These are phyloP conservation scores for Coluber constrictor DNA, from an alignment of 2,797 vertebrate genomes.

Conservation along the genomic window DNA sequence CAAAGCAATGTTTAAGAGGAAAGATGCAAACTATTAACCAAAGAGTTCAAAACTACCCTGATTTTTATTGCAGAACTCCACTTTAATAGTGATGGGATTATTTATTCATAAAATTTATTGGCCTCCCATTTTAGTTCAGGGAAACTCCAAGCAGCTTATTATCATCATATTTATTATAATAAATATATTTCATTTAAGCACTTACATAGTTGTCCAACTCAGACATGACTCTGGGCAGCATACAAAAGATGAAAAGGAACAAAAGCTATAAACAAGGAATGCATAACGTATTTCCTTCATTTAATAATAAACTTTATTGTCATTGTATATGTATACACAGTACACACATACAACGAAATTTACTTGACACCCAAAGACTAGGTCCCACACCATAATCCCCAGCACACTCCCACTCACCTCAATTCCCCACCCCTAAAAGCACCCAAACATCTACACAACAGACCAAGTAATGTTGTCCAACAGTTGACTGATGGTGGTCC, in stretches of 20 bases:
- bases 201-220: background rate
- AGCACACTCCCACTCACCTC: no score
- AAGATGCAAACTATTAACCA: background rate
- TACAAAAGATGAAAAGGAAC: background rate
- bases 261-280: background rate
- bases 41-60: background rate
- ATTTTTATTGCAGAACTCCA: background rate
- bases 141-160: background rate
- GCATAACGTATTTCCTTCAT: background rate
- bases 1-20: conserved; percentile 5
- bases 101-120: background rate
- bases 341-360: no score
- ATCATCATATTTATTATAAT: background rate
- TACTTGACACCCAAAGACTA: no score
- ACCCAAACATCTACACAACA: no score
- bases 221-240: background rate
- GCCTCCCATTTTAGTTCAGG: background rate
- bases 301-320: no score
- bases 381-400: no score
- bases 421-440: no score
- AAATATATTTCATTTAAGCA: background rate
- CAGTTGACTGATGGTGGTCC: no score
- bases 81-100: background rate
- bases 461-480: no score
- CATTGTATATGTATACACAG: no score